These are phyloP conservation scores for Esox niger DNA, from an alignment of 2,113 vertebrate genomes.

Conservation along the genomic window DNA sequence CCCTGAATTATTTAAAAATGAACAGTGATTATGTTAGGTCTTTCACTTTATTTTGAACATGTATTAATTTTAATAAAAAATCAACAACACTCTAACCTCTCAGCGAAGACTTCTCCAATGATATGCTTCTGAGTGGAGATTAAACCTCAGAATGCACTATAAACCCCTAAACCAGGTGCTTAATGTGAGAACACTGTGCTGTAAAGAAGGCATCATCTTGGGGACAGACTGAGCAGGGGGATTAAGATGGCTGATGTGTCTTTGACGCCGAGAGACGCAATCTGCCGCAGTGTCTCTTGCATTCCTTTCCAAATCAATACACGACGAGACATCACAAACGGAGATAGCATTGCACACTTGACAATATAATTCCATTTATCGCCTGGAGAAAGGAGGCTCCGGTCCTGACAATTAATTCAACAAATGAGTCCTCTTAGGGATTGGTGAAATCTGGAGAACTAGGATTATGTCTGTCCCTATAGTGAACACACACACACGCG, in stretches of 20 bases:
- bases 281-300: conserved; percentile 21
- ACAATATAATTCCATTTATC: conserved; percentile 57
- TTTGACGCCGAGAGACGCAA: conserved; percentile 37
- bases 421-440: conserved; percentile 35
- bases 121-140: not conserved
- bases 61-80: too few species aligned
- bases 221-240: not conserved
- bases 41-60: too few species aligned
- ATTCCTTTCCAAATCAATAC: conserved; percentile 55
- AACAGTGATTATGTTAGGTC: too few species aligned
- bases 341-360: conserved; percentile 29
- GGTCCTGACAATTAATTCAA: conserved; percentile 55
- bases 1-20: too few species aligned
- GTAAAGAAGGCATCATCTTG: too few species aligned
- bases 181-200: too few species aligned
- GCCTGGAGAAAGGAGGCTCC: conserved; percentile 26
- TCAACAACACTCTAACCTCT: too few species aligned
- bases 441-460: conserved; percentile 30
- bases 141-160: too few species aligned
- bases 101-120: not conserved
- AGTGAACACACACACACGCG: not conserved
- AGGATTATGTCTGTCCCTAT: conserved; percentile 10
- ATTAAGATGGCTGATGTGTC: conserved; percentile 20
- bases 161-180: too few species aligned
- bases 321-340: conserved; percentile 32